phyloP scores from a whole-genome alignment of 2,797 vertebrate genomes.

The Myotis daubentonii region DNA sequence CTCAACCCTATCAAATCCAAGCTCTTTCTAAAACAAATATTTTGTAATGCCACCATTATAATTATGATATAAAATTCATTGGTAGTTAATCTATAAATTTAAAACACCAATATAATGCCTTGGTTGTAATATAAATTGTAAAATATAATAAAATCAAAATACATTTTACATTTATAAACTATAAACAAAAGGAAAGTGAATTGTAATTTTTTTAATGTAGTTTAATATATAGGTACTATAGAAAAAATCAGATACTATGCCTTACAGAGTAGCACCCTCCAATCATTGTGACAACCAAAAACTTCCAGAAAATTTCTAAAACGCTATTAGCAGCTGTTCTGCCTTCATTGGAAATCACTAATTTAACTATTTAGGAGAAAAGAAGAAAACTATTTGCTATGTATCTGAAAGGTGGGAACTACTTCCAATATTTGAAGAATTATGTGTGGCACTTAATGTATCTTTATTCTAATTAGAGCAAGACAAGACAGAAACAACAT shows the following conservation, averaged over 20 bases:
- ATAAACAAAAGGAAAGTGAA: neutral
- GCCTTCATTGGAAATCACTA: neutral
- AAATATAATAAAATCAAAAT: neutral
- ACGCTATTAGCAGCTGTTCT: neutral
- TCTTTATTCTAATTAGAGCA: constrained; percentile 31
- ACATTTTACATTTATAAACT: neutral
- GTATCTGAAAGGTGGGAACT: neutral
- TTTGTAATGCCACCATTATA: neutral
- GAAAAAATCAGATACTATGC: neutral
- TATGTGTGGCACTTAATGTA: neutral
- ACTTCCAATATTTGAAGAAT: constrained; percentile 41
- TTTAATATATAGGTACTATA: neutral
- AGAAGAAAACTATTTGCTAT: neutral
- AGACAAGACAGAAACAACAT: neutral
- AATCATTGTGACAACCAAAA: neutral
- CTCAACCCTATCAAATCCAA: neutral
- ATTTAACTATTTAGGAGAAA: neutral
- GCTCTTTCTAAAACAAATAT: neutral
- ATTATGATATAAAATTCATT: neutral
- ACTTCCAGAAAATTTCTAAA: neutral
- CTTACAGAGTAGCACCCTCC: neutral
- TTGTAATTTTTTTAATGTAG: neutral
- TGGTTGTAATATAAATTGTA: neutral
- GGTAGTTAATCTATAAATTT: neutral
- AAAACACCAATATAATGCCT: neutral